phyloP scores from a whole-genome alignment of 37 sponge, comb jelly and placozoan genomes.

The Hormiphora californensis region DNA sequence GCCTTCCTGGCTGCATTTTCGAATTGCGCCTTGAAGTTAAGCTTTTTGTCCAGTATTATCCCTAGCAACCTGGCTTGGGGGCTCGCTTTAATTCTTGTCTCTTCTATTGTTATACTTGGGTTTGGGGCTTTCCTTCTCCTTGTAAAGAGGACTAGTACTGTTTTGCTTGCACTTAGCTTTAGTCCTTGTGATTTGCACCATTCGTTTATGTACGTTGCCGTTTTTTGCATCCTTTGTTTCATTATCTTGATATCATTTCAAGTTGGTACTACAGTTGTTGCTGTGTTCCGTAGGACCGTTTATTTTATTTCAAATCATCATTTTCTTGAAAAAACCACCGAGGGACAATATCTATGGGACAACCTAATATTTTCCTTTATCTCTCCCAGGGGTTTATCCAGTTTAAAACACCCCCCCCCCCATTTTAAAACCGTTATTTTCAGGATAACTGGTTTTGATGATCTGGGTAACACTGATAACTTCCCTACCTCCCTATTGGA shows the following conservation, averaged over 20 bases:
- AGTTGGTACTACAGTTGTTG: too few relatives aligned
- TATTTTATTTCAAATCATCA: too few relatives aligned
- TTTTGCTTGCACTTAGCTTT: background rate
- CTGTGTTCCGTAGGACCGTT: too few relatives aligned
- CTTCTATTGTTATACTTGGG: background rate
- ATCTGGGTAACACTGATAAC: constrained; percentile 86
- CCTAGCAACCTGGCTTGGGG: background rate
- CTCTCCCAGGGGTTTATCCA: too few relatives aligned
- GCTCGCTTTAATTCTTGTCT: background rate
- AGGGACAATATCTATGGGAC: too few relatives aligned
- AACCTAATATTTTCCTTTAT: too few relatives aligned
- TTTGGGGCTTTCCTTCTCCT: background rate
- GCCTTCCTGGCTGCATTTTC: background rate
- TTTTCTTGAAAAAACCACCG: too few relatives aligned
- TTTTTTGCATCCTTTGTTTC: too few relatives aligned
- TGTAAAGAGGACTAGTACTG: background rate
- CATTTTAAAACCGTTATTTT: background rate
- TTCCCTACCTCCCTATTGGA: constrained; percentile 93
- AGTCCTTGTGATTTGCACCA: constrained; percentile 10
- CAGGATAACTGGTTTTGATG: constrained; percentile 90
- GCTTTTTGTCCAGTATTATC: background rate
- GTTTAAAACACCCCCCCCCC: too few relatives aligned
- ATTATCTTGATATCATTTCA: too few relatives aligned
- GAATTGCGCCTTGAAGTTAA: background rate
- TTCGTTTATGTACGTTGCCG: too few relatives aligned